Conservation (phyloP, 2,888 invertebrate species). For the Campoplex nolae region DNA sequence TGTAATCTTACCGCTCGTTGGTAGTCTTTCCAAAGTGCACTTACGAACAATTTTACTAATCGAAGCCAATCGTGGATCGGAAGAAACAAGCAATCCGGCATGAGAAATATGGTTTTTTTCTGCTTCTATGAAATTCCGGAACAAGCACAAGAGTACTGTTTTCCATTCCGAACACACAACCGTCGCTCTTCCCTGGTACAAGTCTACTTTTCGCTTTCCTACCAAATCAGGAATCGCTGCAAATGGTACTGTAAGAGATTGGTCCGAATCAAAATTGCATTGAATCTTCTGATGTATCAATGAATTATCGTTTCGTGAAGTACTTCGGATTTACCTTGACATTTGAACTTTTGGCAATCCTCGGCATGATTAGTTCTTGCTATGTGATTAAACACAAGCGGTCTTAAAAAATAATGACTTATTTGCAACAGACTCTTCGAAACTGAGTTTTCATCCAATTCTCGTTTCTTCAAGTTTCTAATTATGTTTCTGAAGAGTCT, state of each 20-base stretch:
- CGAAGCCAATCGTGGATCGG: constrained; percentile 77
- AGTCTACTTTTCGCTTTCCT: constrained; percentile 85
- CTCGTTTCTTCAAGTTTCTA: constrained; percentile 71
- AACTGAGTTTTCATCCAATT: constrained; percentile 65
- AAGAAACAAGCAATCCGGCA: constrained; percentile 64
- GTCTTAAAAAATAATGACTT: constrained; percentile 72
- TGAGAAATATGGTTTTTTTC: constrained; percentile 69
- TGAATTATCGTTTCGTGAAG: background rate
- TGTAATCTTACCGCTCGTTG: constrained; percentile 73
- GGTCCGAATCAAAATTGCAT: background rate
- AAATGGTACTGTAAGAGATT: constrained; percentile 86
- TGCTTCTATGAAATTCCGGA: constrained; percentile 83
- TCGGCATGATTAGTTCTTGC: constrained; percentile 70
- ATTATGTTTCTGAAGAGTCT: constrained; percentile 77
- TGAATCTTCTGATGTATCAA: background rate
- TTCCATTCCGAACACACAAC: constrained; percentile 87
- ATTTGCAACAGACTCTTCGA: constrained; percentile 72
- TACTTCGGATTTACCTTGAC: constrained; percentile 73
- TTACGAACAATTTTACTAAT: constrained; percentile 74
- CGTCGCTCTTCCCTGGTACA: constrained; percentile 85
- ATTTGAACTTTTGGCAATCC: constrained; percentile 73
- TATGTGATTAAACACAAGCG: constrained; percentile 77
- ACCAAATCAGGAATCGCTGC: constrained; percentile 86
- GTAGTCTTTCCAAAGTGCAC: constrained; percentile 65
- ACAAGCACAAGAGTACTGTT: constrained; percentile 85